Base-by-base conservation (phyloP, 2,797 vertebrate species). In the Borostomias antarcticus region DNA sequence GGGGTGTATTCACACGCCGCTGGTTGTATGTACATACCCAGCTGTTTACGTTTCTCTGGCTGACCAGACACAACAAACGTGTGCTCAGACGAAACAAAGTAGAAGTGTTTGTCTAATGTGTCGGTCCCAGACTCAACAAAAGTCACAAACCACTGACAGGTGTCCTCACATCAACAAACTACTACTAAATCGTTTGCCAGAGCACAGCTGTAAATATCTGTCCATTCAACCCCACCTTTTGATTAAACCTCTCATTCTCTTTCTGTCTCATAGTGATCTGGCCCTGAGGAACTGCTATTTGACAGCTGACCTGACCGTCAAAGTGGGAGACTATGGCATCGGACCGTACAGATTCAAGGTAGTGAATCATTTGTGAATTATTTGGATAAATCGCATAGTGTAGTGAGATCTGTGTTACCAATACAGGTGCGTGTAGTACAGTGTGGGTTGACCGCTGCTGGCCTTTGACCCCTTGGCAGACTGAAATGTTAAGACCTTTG, bases 231-330 rank as follows among this genome's bases (percentile, higher is more conserved):
- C n/a, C 21, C 2, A 43, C n/a, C 48, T 69, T 66, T 72, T n/a
- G 21, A 21, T 64, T 35, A 10, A 40, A 47, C 19, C 61, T 30
- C 45, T 70, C 5, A 67, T 43, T 56, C 68, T 72, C 21, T 73
- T 29, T 26, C 81, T 2, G 75, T 58, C 66, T 70, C 13, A 0
- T 73, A 98, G 97, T 89, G 96, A 99, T 85, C 84, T 99, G 84
- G 96, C 96, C 66, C 89, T 99, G 81, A 89, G 97, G 82, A 99
- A 98, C 85, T 98, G 97, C 87, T 99, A 94, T 83, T 93, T 99
- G 52, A 98, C 96, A 10, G 92, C 94, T 0, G 97, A 99, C 84
- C 90, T 98, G 72, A 98, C 96, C 15, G 95, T 98, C 79, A 99
- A 97, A 94, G 92, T 99, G 68, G 97, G 96, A 68, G 96, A 98